Percentiles rank a stretch among this genome's conserved stretches.
phyloP scores from a whole-genome alignment of 2,888 invertebrate genomes.

The Catocala nupta region DNA sequence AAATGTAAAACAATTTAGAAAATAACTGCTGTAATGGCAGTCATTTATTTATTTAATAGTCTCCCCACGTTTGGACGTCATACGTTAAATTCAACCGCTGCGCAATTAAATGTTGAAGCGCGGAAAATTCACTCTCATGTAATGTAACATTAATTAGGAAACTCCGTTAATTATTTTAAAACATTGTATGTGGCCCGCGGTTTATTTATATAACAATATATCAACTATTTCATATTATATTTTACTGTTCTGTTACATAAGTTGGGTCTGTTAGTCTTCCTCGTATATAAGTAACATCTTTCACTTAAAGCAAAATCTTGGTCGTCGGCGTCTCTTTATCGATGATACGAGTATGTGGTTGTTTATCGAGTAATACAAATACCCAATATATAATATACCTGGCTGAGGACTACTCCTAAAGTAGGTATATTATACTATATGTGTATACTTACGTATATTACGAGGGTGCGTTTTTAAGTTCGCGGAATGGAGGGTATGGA shows the following conservation, averaged over 20 bases:
- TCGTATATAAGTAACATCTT: no score
- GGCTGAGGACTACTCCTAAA: no score
- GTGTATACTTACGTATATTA: no score
- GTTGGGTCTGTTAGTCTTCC: no score
- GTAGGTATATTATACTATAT: no score
- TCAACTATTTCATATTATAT: background rate
- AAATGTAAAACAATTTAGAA: constrained; percentile 6
- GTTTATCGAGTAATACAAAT: no score
- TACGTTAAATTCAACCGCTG: constrained; percentile 31
- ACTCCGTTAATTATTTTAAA: constrained; percentile 34
- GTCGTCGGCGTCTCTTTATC: no score
- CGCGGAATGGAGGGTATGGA: no score
- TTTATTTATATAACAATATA: constrained; percentile 2
- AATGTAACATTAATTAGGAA: constrained; percentile 32
- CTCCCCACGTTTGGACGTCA: constrained; percentile 29
- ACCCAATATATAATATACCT: no score
- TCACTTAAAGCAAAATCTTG: no score
- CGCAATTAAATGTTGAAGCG: constrained; percentile 19
- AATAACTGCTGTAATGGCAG: constrained; percentile 10
- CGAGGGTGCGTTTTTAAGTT: no score
- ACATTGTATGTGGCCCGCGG: constrained; percentile 9
- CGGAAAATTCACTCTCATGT: constrained; percentile 16
- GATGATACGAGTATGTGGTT: no score
- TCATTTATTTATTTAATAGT: constrained; percentile 29
- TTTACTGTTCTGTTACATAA: background rate